Evolutionary conservation across 2,113 vertebrate genomes (phyloP).

Genomic region (Empidonax alnorum): DNA sequence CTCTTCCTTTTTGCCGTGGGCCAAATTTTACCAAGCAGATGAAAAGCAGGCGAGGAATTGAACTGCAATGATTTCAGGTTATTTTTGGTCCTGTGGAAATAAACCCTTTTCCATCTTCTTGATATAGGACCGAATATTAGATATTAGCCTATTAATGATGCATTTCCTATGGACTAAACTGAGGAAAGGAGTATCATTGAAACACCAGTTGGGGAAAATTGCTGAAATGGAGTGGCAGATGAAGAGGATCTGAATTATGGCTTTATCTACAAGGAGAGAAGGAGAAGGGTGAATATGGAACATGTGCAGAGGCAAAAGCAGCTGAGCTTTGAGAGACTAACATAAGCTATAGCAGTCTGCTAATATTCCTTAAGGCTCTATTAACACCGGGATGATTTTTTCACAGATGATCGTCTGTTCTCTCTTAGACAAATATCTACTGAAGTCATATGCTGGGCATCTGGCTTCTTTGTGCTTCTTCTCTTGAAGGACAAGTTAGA

Average conservation of each 20-base stretch:
- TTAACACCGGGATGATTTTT: not conserved
- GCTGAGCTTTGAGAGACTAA: not conserved
- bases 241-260: not conserved
- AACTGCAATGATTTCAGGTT: not conserved
- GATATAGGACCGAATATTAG: not conserved
- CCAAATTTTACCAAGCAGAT: not conserved
- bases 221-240: conserved; percentile 16
- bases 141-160: not conserved
- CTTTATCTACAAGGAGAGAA: not conserved
- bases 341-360: not conserved
- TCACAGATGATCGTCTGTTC: conserved; percentile 11
- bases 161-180: not conserved
- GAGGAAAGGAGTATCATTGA: not conserved
- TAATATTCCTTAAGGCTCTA: conserved; percentile 41
- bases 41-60: not conserved
- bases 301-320: not conserved
- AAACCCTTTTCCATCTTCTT: not conserved
- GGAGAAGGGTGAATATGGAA: not conserved
- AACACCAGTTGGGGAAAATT: not conserved
- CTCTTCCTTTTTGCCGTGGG: not conserved
- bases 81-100: conserved; percentile 18
- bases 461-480: conserved; percentile 11
- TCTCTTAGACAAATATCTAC: conserved; percentile 5
- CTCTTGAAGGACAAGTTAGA: not conserved
- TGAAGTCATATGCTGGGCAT: not conserved